These are phyloP conservation scores for Lampris megalopsis DNA, from an alignment of 2,113 vertebrate genomes.

Conservation along the genomic window DNA sequence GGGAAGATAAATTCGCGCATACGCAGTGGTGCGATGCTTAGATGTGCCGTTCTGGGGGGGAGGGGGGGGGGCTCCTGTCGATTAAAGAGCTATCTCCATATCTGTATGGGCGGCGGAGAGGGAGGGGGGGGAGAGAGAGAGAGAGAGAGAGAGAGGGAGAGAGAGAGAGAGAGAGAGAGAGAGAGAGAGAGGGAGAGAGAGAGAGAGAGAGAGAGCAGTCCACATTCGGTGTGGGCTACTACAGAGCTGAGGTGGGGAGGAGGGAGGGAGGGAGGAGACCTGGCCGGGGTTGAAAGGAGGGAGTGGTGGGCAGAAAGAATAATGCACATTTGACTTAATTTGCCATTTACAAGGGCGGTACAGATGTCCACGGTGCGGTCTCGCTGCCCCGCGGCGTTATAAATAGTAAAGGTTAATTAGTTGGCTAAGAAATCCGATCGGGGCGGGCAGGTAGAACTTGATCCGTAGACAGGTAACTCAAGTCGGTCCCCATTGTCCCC, in stretches of 20 bases:
- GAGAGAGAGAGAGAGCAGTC: slow-evolving; percentile 46
- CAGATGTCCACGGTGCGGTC: slow-evolving; percentile 58
- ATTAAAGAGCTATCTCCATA: slow-evolving; percentile 57
- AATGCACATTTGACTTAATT: slow-evolving; percentile 69
- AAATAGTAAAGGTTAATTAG: slow-evolving; percentile 97
- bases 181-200: slow-evolving; percentile 15
- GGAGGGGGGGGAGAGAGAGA: not conserved
- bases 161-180: slow-evolving; percentile 18
- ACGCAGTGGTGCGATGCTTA: slow-evolving; percentile 1
- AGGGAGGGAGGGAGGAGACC: slow-evolving; percentile 12
- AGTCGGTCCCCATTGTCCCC: slow-evolving; percentile 88
- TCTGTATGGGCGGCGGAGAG: too few relatives aligned
- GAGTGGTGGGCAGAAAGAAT: slow-evolving; percentile 41
- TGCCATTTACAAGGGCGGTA: slow-evolving; percentile 70
- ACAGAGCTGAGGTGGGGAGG: slow-evolving; percentile 45
- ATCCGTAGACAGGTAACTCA: slow-evolving; percentile 93
- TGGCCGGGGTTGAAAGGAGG: slow-evolving; percentile 21
- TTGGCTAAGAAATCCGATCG: slow-evolving; percentile 91
- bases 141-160: not conserved
- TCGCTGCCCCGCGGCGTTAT: slow-evolving; percentile 78
- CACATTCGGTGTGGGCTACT: slow-evolving; percentile 53
- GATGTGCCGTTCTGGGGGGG: slow-evolving; percentile 25
- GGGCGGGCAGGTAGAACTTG: slow-evolving; percentile 88
- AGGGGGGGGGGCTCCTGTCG: slow-evolving; percentile 20
- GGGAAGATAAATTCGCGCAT: not conserved